Base-by-base conservation (phyloP, 2,888 invertebrate genomes). In the Microctonus aethiopoides region DNA sequence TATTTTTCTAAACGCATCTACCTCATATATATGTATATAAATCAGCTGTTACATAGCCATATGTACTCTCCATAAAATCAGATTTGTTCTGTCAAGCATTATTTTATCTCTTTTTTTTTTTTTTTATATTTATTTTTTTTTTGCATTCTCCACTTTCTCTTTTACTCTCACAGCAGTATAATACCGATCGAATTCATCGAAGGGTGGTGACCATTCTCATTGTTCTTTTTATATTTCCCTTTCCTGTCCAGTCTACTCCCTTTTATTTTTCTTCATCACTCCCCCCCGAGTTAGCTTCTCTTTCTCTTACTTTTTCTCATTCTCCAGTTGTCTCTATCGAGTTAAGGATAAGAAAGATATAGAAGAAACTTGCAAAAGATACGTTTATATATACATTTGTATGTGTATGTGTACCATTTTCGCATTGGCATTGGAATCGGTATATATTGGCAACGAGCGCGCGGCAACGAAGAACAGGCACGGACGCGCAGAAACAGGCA, bases 71-170 rank as follows among this genome's bases (percentile, higher is more conserved):
- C 71, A 70, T 75, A 74, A 74, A 75, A 74, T 74, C 63, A 60
- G 71, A 74, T 74, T 74, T 72, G 64, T 71, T 69, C 67, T 71
- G 62, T 51, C 34, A 60, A 70, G 70, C n/a, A n/a, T n/a, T n/a
- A n/a, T n/a, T n/a, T n/a, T n/a, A n/a, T n/a, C n/a, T n/a, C n/a
- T n/a, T n/a, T n/a, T n/a, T n/a, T n/a, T n/a, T n/a, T n/a, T n/a
- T n/a, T n/a, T n/a, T n/a, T n/a, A n/a, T n/a, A n/a, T n/a, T n/a
- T n/a, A n/a, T n/a, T 59, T 62, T 65, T 68, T 63, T 65, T 60
- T 60, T 64, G 20, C 62, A 39, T 6, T 26, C 39, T n/a, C 39
- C n/a, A n/a, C n/a, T n/a, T 24, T n/a, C 36, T 54, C 26, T 11
- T 5, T 26, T 29, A 9, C 24, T 54, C 57, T 52, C 34, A 46